Conservation (phyloP, 2,113 vertebrate genomes). For the Lutjanus erythropterus region DNA sequence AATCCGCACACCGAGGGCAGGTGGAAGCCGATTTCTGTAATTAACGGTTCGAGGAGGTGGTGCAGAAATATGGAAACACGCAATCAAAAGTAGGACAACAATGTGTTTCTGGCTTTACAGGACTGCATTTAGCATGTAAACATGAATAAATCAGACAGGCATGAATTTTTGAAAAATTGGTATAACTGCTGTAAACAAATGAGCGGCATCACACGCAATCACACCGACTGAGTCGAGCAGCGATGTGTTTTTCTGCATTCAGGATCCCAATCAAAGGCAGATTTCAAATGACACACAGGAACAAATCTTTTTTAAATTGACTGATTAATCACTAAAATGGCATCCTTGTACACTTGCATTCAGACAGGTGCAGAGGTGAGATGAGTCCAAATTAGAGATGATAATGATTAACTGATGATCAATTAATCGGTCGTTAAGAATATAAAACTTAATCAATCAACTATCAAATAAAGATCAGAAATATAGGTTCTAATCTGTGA, state of each 20-base stretch:
- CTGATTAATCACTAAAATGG: too few relatives aligned
- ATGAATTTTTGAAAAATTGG: conserved; percentile 6
- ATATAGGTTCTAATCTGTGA: too few relatives aligned
- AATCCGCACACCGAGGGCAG: conserved; percentile 52
- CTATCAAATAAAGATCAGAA: too few relatives aligned
- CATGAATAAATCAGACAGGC: conserved; percentile 22
- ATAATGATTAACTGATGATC: too few relatives aligned
- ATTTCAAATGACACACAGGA: too few relatives aligned
- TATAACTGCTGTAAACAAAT: conserved; percentile 1
- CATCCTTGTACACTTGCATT: too few relatives aligned
- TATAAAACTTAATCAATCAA: too few relatives aligned
- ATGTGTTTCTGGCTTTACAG: conserved; percentile 7
- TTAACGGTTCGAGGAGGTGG: conserved; percentile 47
- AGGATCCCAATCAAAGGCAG: background rate
- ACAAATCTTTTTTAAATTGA: too few relatives aligned
- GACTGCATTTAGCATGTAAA: conserved; percentile 1
- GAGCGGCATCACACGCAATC: conserved; percentile 11
- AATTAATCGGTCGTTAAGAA: too few relatives aligned
- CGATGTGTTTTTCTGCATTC: background rate
- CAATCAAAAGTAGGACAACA: conserved; percentile 13
- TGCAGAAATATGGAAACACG: conserved; percentile 22
- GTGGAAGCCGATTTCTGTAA: conserved; percentile 50
- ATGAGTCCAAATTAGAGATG: too few relatives aligned
- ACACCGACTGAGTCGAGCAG: background rate
- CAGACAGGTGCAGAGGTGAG: too few relatives aligned